Evolutionary conservation across 2,113 vertebrate genomes (phyloP).

Genomic region (Oryzias curvinotus): DNA sequence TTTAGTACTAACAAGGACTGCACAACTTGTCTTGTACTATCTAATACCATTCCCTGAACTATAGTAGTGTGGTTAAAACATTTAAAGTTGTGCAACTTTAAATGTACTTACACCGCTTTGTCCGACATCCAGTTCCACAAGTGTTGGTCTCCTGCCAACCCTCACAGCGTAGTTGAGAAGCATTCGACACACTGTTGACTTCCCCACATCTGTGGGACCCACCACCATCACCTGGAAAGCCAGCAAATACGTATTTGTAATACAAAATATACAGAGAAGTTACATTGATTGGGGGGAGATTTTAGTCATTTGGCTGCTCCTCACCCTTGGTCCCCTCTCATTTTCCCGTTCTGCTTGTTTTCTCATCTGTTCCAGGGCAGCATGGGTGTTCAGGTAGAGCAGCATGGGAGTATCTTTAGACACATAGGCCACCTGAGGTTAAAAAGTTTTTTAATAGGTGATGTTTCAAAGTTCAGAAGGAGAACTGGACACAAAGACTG

Average conservation of each 20-base stretch:
- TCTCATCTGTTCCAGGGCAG: conserved; percentile 96
- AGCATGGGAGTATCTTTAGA: conserved; percentile 98
- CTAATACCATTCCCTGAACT: neutral
- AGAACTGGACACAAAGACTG: neutral
- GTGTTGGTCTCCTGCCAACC: conserved; percentile 92
- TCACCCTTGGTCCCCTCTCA: conserved; percentile 88
- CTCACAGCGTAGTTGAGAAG: conserved; percentile 93
- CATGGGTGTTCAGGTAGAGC: conserved; percentile 95
- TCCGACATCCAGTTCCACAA: conserved; percentile 96
- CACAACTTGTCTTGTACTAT: neutral
- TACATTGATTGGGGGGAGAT: neutral
- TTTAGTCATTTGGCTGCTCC: conserved; percentile 2
- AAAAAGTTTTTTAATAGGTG: conserved; percentile 7
- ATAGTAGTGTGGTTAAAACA: neutral
- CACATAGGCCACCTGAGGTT: conserved; percentile 85
- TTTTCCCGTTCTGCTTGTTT: conserved; percentile 93
- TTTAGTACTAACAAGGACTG: neutral
- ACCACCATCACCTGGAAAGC: conserved; percentile 89
- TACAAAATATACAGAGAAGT: neutral
- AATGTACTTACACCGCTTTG: conserved; percentile 84
- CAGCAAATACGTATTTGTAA: neutral
- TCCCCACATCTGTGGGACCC: conserved; percentile 94
- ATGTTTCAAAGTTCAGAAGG: neutral
- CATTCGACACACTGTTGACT: conserved; percentile 89
- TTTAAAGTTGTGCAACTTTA: neutral